Conservation (phyloP, 2,113 vertebrate species). For the Miniopterus natalensis region DNA sequence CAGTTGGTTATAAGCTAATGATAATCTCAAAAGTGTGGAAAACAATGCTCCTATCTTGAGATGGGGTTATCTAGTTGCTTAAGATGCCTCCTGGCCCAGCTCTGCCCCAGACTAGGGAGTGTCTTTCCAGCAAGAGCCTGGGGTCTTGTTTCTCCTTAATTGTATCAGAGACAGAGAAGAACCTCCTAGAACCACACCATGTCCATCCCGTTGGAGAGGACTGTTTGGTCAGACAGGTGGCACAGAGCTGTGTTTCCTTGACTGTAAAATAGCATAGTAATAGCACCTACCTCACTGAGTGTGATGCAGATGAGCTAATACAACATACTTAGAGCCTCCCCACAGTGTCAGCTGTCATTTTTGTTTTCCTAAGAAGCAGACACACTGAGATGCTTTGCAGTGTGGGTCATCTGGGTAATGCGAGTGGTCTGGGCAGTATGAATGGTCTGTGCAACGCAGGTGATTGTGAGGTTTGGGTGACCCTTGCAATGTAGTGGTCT, state of each 20-base stretch:
- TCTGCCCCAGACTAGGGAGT: neutral
- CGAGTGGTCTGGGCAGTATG: neutral
- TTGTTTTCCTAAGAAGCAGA: neutral
- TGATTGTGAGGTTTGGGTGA: neutral
- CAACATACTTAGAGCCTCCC: neutral
- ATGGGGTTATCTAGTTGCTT: neutral
- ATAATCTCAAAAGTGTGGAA: neutral
- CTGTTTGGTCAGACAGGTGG: neutral
- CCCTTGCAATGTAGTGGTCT: neutral
- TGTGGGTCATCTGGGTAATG: accelerated
- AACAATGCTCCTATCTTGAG: neutral
- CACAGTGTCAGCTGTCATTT: too few species aligned
- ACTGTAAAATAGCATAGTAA: neutral
- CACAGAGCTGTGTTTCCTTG: neutral
- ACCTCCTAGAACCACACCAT: neutral
- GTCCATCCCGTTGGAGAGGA: neutral
- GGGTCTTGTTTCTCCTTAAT: neutral
- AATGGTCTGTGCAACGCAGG: too few species aligned
- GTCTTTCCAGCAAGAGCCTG: neutral
- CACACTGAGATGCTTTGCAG: neutral
- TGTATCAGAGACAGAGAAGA: neutral
- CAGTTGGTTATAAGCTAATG: neutral
- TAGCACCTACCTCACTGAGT: neutral
- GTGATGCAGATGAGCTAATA: neutral
- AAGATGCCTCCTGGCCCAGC: neutral